Evolutionary conservation across 2,797 vertebrate genomes (phyloP), one percentile per base, ranked within the genome.

Genomic region (Bovichtus variegatus): DNA sequence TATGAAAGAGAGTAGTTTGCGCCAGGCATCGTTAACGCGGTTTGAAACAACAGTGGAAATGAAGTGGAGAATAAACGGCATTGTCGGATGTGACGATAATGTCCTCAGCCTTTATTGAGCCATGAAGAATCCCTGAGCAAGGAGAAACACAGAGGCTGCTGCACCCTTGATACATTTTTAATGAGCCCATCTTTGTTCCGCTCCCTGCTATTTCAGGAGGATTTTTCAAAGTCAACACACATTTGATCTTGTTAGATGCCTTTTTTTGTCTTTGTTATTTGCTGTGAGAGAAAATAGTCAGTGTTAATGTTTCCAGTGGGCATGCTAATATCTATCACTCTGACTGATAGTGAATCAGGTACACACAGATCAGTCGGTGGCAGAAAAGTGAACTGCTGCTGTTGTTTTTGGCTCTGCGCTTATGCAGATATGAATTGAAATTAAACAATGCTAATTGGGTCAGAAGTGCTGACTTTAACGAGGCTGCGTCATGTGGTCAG

Each of bases 111-210:
- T 71, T 70, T 83, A 77, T 78, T 76, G 75, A 82, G 77, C 81
- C 74, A 54, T 49, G 53, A 71, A 84, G 85, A 86, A 84, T 84
- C 81, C 76, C 87, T 84, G 81, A 82, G 80, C 77, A 77, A 78
- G 77, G 77, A 71, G 77, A 86, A 87, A 81, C 76, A 78, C 76
- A 70, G 63, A 75, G 81, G 62, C 80, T 73, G 72, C 75, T 83
- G 47, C 81, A 81, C 78, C 82, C 86, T 84, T 84, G 81, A 86
- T 90, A 77, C 75, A 90, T 86, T 87, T 86, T 90, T 90, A 87
- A 86, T 83, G 83, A 87, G 81, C 68, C 72, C 63, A 81, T 74
- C 70, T 88, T 81, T 86, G 83, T 81, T 86, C 72, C 44, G 43
- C 79, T 80, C 68, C 31, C 71, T 76, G 81, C 77, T 86, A 87